Percentiles rank a stretch among this genome's conserved stretches.
These are phyloP conservation scores for Linyphia triangularis DNA, from an alignment of 2,888 invertebrate species.

Conservation along the genomic window DNA sequence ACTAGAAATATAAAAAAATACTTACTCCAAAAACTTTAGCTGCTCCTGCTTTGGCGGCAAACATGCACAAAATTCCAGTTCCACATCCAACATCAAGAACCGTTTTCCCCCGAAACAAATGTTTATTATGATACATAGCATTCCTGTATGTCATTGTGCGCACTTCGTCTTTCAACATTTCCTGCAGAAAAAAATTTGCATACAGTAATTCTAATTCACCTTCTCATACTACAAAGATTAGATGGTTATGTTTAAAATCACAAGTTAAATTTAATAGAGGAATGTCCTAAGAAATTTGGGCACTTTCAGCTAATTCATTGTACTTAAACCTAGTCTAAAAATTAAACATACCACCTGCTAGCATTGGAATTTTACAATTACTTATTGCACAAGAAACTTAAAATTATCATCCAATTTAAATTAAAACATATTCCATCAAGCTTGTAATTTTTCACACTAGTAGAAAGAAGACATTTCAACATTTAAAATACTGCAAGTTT, in stretches of 20 bases:
- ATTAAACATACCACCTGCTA: too few relatives aligned
- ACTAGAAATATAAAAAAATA: constrained; percentile 34
- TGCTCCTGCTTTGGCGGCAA: constrained; percentile 99
- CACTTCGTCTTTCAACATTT: constrained; percentile 99
- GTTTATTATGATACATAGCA: constrained; percentile 99
- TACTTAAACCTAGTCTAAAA: too few relatives aligned
- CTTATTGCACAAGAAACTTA: too few relatives aligned
- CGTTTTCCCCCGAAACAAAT: constrained; percentile 89
- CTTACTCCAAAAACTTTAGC: constrained; percentile 91
- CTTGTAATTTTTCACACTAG: too few relatives aligned
- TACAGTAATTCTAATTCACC: too few relatives aligned
- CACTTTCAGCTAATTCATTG: too few relatives aligned
- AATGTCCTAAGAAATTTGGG: background rate
- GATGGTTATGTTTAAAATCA: too few relatives aligned
- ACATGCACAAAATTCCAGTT: constrained; percentile 99
- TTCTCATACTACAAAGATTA: background rate
- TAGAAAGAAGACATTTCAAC: too few relatives aligned
- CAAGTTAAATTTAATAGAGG: background rate
- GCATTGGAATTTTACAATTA: too few relatives aligned
- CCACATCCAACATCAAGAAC: constrained; percentile 99
- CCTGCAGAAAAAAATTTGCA: constrained; percentile 80
- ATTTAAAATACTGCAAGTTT: too few relatives aligned
- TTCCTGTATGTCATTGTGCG: constrained; percentile 98
- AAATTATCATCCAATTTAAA: too few relatives aligned
- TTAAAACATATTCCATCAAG: too few relatives aligned